Conservation (phyloP, 2,113 vertebrate species). For the Tachysurus fulvidraco region DNA sequence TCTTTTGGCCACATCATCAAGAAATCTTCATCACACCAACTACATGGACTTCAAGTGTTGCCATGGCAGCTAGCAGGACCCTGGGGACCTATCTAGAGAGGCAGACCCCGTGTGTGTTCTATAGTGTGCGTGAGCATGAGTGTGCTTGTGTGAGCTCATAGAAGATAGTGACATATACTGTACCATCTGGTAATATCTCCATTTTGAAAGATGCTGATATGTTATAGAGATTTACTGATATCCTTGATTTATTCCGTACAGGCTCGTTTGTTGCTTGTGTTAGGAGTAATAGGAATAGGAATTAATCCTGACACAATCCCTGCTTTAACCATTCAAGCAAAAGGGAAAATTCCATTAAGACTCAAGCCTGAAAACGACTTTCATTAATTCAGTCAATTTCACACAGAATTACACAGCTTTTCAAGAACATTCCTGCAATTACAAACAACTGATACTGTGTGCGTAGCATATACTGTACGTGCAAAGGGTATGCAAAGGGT, state of each 20-base stretch:
- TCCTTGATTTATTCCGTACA: not conserved
- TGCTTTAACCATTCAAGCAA: not conserved
- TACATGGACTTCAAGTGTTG: slow-evolving; percentile 24
- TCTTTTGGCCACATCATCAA: not conserved
- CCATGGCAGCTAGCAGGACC: slow-evolving; percentile 36
- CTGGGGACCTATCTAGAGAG: slow-evolving; percentile 7
- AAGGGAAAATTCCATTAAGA: not conserved
- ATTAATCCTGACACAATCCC: slow-evolving; percentile 2
- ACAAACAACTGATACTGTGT: not conserved
- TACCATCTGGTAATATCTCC: not conserved
- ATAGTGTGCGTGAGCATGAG: not conserved
- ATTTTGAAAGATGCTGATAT: not conserved
- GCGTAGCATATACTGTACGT: not conserved
- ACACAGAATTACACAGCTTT: not conserved
- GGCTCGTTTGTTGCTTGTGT: slow-evolving; percentile 3
- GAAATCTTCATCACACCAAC: slow-evolving; percentile 8
- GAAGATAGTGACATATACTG: not conserved
- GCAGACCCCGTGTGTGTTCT: not conserved
- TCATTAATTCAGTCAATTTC: not conserved
- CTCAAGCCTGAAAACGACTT: not conserved
- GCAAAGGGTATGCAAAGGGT: not conserved
- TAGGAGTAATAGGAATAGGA: not conserved
- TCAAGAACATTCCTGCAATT: not conserved
- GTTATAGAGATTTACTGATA: not conserved
- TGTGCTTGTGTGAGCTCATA: not conserved